These are phyloP conservation scores for Acanthosoma haemorrhoidale DNA, from an alignment of 2,888 invertebrate genomes.

Conservation along the genomic window DNA sequence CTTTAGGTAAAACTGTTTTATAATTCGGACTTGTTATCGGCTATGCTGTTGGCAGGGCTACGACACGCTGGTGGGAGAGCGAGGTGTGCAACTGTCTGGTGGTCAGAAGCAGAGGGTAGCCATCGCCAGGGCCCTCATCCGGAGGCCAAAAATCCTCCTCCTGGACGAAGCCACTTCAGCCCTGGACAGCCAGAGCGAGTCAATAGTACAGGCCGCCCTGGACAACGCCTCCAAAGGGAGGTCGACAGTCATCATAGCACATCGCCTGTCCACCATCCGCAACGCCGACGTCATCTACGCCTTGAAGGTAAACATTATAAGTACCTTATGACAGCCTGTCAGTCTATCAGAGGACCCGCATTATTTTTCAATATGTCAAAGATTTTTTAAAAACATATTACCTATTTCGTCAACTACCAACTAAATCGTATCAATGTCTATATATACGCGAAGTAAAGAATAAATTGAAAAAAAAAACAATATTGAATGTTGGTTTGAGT, in stretches of 20 bases:
- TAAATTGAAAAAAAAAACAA: no score
- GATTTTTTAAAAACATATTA: no score
- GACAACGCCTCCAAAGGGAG: slow-evolving; percentile 55
- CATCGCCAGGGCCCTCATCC: slow-evolving; percentile 78
- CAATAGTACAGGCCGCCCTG: slow-evolving; percentile 73
- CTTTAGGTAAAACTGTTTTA: no score
- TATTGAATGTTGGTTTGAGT: no score
- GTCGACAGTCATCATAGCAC: slow-evolving; percentile 49
- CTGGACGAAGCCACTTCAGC: slow-evolving; percentile 88
- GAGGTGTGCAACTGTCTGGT: slow-evolving; percentile 76
- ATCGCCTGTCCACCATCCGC: slow-evolving; percentile 47
- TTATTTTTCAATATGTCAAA: no score
- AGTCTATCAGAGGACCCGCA: no score
- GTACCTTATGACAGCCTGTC: neutral
- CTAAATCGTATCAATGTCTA: no score
- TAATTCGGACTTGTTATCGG: no score
- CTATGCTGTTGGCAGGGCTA: slow-evolving; percentile 68
- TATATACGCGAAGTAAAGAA: no score
- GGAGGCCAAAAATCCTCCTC: slow-evolving; percentile 70
- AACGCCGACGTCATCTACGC: slow-evolving; percentile 45
- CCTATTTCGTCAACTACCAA: no score
- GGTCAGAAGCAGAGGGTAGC: slow-evolving; percentile 88
- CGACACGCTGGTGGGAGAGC: slow-evolving; percentile 75
- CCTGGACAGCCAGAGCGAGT: slow-evolving; percentile 77
- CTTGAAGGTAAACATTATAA: slow-evolving; percentile 42